phyloP scores from a whole-genome alignment of 2,888 invertebrate genomes.

The Papilio elwesi region DNA sequence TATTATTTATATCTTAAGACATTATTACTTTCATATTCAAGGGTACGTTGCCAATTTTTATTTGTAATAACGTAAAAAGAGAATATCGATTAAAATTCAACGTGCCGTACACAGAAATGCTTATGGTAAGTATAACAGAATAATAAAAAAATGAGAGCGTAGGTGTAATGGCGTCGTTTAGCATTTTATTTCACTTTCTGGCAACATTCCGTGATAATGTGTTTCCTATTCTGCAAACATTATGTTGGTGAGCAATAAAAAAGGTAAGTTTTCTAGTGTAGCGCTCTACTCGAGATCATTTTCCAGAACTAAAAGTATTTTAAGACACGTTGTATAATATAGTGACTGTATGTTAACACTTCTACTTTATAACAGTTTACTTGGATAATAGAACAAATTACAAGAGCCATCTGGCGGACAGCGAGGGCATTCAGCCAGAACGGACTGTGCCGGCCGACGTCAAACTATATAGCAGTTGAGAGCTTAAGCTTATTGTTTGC shows the following conservation, averaged over 20 bases:
- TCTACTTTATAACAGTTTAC: constrained; percentile 11
- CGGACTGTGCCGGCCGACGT: constrained; percentile 21
- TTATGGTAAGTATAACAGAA: constrained; percentile 32
- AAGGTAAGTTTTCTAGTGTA: constrained; percentile 30
- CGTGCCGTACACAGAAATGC: constrained; percentile 24
- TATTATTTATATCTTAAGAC: constrained; percentile 39
- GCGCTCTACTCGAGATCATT: constrained; percentile 20
- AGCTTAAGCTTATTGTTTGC: constrained; percentile 50
- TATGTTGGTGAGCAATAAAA: constrained; percentile 29
- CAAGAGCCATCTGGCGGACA: constrained; percentile 34
- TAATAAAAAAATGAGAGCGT: constrained; percentile 35
- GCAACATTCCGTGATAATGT: constrained; percentile 37
- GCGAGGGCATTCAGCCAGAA: constrained; percentile 39
- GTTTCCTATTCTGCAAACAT: constrained; percentile 38
- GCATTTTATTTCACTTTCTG: constrained; percentile 39
- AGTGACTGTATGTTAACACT: background rate
- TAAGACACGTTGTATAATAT: background rate
- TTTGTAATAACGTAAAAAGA: constrained; percentile 15
- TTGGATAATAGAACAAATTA: constrained; percentile 36
- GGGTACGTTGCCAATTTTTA: constrained; percentile 29
- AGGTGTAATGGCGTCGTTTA: constrained; percentile 38
- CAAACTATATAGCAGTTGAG: constrained; percentile 35
- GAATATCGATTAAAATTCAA: constrained; percentile 26
- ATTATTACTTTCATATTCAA: constrained; percentile 38
- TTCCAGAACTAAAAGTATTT: constrained; percentile 13